Percentiles rank a stretch among this genome's conserved stretches.
These are phyloP conservation scores for Brachionus rubens DNA, from an alignment of 1,140 invertebrate genomes.

Conservation along the genomic window DNA sequence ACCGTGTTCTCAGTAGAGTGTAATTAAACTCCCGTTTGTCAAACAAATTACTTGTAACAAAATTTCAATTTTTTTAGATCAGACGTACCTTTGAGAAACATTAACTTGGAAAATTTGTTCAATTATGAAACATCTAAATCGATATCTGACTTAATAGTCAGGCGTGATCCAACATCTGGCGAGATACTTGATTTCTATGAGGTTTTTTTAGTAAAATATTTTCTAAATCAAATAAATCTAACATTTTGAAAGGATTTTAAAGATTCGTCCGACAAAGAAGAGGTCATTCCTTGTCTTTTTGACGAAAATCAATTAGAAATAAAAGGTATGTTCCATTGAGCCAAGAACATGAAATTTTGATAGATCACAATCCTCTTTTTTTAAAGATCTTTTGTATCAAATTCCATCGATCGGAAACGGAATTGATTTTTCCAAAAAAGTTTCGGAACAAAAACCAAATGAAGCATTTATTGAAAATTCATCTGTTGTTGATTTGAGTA, in stretches of 20 bases:
- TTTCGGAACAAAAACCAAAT: neutral
- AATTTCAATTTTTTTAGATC: slow-evolving; percentile 13
- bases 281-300: neutral
- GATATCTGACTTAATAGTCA: slow-evolving; percentile 28
- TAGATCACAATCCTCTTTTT: too few relatives aligned
- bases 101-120: slow-evolving; percentile 39
- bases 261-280: slow-evolving; percentile 5
- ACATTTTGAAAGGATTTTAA: neutral
- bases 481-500: slow-evolving; percentile 39
- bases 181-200: slow-evolving; percentile 45
- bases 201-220: neutral
- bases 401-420: slow-evolving; percentile 30
- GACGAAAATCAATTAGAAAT: neutral
- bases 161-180: slow-evolving; percentile 24
- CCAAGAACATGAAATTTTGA: neutral
- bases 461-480: neutral
- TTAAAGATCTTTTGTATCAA: slow-evolving; percentile 20
- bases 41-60: too few relatives aligned
- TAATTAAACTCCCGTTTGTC: too few relatives aligned
- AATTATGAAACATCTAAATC: slow-evolving; percentile 5
- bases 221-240: neutral
- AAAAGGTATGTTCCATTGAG: neutral
- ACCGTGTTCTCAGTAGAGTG: slow-evolving; percentile 21
- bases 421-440: slow-evolving; percentile 35
- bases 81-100: slow-evolving; percentile 27